Percentiles rank a stretch among this genome's conserved stretches.
Conservation (phyloP, 2,888 invertebrate genomes). For the Phengaris arion region DNA sequence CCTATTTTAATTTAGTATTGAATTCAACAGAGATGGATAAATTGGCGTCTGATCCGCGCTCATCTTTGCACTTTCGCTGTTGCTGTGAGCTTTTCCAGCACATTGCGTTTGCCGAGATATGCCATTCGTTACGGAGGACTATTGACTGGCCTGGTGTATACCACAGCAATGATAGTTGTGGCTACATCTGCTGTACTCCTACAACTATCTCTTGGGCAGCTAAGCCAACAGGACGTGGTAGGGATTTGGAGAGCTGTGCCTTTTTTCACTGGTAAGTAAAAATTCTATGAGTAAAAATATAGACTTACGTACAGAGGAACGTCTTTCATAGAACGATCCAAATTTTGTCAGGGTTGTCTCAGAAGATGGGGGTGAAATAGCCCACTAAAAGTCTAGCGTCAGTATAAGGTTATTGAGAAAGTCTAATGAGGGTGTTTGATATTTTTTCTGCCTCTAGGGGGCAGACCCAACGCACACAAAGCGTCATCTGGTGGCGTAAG, state of each 20-base stretch:
- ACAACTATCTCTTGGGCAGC: constrained; percentile 82
- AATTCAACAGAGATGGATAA: constrained; percentile 49
- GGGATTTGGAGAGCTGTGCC: constrained; percentile 84
- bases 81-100: constrained; percentile 77
- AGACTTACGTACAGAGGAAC: too few species aligned
- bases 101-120: constrained; percentile 80
- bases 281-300: background rate
- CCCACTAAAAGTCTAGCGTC: too few species aligned
- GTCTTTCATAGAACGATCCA: too few species aligned
- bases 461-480: too few species aligned
- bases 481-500: too few species aligned
- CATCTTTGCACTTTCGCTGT: constrained; percentile 77
- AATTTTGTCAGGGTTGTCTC: too few species aligned
- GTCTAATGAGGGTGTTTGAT: too few species aligned
- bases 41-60: constrained; percentile 53
- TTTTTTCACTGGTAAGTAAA: constrained; percentile 79
- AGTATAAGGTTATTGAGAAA: too few species aligned
- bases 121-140: constrained; percentile 70
- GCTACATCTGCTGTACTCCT: constrained; percentile 80
- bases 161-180: constrained; percentile 67
- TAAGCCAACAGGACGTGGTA: constrained; percentile 82
- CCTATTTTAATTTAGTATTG: background rate
- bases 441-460: too few species aligned
- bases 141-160: constrained; percentile 74
- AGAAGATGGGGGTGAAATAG: too few species aligned